Conservation (phyloP, 2,797 vertebrate species). For the Megalops cyprinoides region DNA sequence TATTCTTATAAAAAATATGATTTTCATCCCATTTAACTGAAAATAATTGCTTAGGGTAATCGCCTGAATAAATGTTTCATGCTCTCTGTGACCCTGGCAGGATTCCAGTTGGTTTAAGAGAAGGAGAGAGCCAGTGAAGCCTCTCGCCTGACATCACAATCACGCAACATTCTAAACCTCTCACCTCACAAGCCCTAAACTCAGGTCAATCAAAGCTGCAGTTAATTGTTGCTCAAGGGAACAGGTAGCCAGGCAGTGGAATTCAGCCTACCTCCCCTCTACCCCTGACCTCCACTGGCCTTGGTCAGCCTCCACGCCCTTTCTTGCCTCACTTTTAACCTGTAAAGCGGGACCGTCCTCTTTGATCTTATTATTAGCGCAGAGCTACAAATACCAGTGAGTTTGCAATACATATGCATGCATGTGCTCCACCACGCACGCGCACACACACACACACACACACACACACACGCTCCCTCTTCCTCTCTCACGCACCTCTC, state of each 20-base stretch:
- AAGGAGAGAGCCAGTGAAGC: not conserved
- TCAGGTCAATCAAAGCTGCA: not conserved
- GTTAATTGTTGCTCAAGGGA: not conserved
- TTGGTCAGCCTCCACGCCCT: not conserved
- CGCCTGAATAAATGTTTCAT: not conserved
- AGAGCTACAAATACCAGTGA: conserved; percentile 21
- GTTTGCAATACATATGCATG: conserved; percentile 3
- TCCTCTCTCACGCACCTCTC: not conserved
- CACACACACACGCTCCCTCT: not conserved
- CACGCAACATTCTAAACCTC: not conserved
- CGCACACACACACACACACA: conserved; percentile 22
- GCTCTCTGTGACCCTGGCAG: too few relatives aligned
- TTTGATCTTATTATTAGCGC: too few relatives aligned
- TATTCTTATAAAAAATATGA: not conserved
- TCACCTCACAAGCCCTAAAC: not conserved
- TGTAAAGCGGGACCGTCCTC: too few relatives aligned
- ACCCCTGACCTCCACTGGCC: not conserved
- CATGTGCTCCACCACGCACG: conserved; percentile 4
- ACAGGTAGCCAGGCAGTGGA: not conserved
- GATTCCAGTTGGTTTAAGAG: too few relatives aligned
- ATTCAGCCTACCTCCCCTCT: not conserved
- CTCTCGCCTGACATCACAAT: not conserved
- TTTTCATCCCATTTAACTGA: not conserved
- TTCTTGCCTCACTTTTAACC: too few relatives aligned
- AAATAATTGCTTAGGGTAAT: not conserved